Conservation (phyloP, 1,140 invertebrate species). For the Diorhabda elongata region DNA sequence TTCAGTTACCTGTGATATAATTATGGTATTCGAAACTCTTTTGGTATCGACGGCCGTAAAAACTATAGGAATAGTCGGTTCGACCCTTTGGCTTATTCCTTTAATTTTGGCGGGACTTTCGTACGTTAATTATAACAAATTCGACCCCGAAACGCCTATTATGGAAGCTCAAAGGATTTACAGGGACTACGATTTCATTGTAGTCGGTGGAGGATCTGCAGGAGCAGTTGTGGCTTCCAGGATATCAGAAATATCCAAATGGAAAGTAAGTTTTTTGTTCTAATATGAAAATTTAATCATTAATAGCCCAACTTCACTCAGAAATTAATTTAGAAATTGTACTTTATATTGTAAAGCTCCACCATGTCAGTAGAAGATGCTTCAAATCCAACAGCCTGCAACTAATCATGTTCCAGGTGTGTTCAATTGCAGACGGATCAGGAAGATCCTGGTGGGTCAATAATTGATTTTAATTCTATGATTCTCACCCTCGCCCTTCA, state of each 20-base stretch:
- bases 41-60: constrained; percentile 70
- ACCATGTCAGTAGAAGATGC: too few relatives aligned
- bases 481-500: too few relatives aligned
- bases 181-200: constrained; percentile 77
- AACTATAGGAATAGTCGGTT: constrained; percentile 67
- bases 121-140: constrained; percentile 72
- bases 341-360: too few relatives aligned
- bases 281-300: too few relatives aligned
- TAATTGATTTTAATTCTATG: too few relatives aligned
- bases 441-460: too few relatives aligned
- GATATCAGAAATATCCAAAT: constrained; percentile 73
- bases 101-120: constrained; percentile 74
- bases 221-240: constrained; percentile 86
- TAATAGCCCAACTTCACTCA: too few relatives aligned
- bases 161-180: constrained; percentile 55
- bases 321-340: too few relatives aligned
- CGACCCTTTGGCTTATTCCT: constrained; percentile 77
- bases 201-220: constrained; percentile 88
- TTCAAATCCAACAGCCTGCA: too few relatives aligned
- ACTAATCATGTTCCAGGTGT: too few relatives aligned
- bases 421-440: too few relatives aligned
- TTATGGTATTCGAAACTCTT: constrained; percentile 68
- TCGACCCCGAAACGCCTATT: constrained; percentile 73
- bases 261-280: constrained; percentile 58
- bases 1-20: constrained; percentile 22